Percentiles rank a stretch among this genome's conserved stretches.
Evolutionary conservation across 1,140 invertebrate species (phyloP).

Genomic region (Drosophila truncata): DNA sequence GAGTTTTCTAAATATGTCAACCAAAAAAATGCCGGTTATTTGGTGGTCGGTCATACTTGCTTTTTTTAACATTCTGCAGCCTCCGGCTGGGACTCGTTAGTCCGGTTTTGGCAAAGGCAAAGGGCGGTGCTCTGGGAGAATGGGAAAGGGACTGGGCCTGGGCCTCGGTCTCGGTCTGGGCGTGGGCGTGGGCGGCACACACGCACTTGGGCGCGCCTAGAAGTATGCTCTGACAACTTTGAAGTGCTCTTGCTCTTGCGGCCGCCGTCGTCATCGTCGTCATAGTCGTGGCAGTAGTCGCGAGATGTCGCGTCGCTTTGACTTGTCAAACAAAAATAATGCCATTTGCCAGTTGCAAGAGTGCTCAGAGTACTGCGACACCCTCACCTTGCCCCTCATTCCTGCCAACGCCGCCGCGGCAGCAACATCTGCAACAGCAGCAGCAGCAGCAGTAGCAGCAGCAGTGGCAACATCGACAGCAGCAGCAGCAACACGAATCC

Average conservation of each 20-base stretch:
- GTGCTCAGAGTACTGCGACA: slow-evolving; percentile 38
- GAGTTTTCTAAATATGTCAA: neutral
- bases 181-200: slow-evolving; percentile 28
- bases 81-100: slow-evolving; percentile 44
- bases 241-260: slow-evolving; percentile 67
- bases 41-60: neutral
- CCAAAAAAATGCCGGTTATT: neutral
- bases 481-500: slow-evolving; percentile 49
- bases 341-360: slow-evolving; percentile 69
- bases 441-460: slow-evolving; percentile 9
- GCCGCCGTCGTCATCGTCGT: slow-evolving; percentile 16
- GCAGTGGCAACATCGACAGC: slow-evolving; percentile 12
- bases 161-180: neutral
- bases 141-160: neutral
- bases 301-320: slow-evolving; percentile 63
- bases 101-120: slow-evolving; percentile 39
- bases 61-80: slow-evolving; percentile 36
- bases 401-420: neutral
- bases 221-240: slow-evolving; percentile 78
- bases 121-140: neutral
- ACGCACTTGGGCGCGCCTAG: slow-evolving; percentile 69
- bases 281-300: slow-evolving; percentile 24
- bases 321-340: slow-evolving; percentile 78
- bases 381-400: slow-evolving; percentile 10
- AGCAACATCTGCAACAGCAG: slow-evolving; percentile 9